Evolutionary conservation across 2,797 vertebrate species (phyloP), one percentile per base, ranked within the genome.

Genomic region (Lemur catta): DNA sequence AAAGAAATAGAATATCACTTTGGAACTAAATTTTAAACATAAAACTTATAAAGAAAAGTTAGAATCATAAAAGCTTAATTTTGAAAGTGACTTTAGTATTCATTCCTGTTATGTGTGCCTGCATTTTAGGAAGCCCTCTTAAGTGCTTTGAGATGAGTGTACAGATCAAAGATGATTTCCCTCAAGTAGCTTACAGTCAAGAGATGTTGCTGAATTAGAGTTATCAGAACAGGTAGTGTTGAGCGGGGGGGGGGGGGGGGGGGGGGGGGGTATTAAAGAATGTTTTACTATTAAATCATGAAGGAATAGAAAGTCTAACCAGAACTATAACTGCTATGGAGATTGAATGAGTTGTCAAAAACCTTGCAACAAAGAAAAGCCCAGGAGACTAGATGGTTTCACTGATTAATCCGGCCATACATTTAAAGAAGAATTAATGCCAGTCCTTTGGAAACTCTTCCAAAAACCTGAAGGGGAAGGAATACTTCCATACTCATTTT

Each of bases 1-100:
- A 71, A 26, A 92, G 41, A 81, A 61, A 89, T 63, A 61, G 43
- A 50, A 43, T 89, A 33, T 90, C 18, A 24, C 84, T 93, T 97
- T 26, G 50, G 67, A 72, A 59, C 76, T 80, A 84, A 65, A 72
- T 94, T 94, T 92, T 90, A 86, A 93, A 87, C 50, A 91, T 3
- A 94, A 57, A 88, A 67, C 57, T 88, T 90, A 18, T 35, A 91
- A 88, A 93, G 57, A 80, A 93, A 92, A 92, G 30, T 95, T 80
- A 30, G 41, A 89, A 41, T 95, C 26, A 18, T 38, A 22, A 41
- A 84, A 48, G 30, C 78, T 65, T 96, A 90, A 89, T 93, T 94
- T 88, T 91, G 30, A 71, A 93, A 96, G 33, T 82, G 59, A 61
- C n/a, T 84, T 89, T 63, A 72, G 20, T 43, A 52, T 74, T 78